These are phyloP conservation scores for Cyanistes caeruleus DNA, from an alignment of 2,113 vertebrate species.

Conservation along the genomic window DNA sequence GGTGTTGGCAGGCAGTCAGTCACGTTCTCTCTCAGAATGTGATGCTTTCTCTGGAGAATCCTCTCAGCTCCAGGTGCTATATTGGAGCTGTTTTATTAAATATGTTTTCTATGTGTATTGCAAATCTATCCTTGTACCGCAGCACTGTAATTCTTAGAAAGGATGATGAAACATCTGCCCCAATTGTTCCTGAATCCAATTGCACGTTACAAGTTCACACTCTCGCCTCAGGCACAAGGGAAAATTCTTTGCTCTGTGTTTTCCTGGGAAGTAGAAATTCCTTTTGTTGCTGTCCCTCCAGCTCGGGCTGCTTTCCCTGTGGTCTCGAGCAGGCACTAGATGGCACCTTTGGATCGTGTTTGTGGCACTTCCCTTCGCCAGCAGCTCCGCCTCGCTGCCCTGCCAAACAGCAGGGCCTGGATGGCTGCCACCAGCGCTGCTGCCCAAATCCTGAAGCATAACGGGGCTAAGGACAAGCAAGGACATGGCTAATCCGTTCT, in stretches of 20 bases:
- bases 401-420: background rate
- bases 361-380: background rate
- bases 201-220: background rate
- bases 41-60: background rate
- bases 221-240: background rate
- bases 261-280: background rate
- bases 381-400: background rate
- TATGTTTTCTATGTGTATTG: background rate
- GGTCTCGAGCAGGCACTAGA: constrained; percentile 26
- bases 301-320: background rate
- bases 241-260: background rate
- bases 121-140: background rate
- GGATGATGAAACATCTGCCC: background rate
- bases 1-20: background rate
- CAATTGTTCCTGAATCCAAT: background rate
- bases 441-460: background rate
- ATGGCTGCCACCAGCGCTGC: background rate
- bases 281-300: background rate
- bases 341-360: constrained; percentile 36
- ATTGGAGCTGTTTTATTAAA: background rate
- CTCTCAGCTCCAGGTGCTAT: background rate
- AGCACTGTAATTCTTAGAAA: background rate
- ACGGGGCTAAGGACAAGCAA: constrained; percentile 45
- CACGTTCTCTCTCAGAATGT: background rate
- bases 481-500: background rate